Evolutionary conservation across 2,113 vertebrate species (phyloP).

Genomic region (Halichoerus grypus): DNA sequence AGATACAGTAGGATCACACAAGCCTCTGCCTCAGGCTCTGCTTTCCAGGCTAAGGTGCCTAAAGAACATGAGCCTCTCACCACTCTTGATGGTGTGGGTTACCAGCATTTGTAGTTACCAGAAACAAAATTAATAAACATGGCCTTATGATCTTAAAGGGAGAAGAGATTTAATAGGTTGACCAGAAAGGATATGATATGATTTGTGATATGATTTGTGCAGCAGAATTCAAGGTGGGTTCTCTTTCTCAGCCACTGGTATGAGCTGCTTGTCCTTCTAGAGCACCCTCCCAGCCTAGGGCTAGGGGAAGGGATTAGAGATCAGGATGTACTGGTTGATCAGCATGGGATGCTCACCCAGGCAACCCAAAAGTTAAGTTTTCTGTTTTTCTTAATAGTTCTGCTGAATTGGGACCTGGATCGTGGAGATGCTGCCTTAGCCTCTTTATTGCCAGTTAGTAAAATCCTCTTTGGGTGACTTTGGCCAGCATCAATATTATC

Average conservation of each 20-base stretch:
- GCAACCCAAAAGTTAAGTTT: background rate
- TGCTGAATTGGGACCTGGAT: background rate
- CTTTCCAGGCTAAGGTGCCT: background rate
- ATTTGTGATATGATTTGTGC: background rate
- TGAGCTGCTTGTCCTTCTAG: background rate
- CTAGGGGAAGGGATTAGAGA: background rate
- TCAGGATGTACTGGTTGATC: background rate
- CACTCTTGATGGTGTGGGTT: background rate
- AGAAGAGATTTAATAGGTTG: background rate
- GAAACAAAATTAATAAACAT: background rate
- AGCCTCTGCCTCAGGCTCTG: background rate
- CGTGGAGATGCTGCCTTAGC: background rate
- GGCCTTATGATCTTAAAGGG: background rate
- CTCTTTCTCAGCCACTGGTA: background rate
- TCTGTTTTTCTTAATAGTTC: background rate
- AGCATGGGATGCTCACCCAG: background rate
- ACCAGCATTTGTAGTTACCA: background rate
- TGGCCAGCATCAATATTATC: background rate
- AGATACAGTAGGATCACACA: background rate
- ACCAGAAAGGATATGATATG: background rate
- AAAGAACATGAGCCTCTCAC: background rate
- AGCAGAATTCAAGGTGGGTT: background rate
- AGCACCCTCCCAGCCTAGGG: background rate
- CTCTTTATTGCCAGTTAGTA: background rate
- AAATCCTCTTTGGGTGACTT: background rate